Base-by-base conservation (phyloP, 2,888 invertebrate genomes). In the Tridacna gigas region DNA sequence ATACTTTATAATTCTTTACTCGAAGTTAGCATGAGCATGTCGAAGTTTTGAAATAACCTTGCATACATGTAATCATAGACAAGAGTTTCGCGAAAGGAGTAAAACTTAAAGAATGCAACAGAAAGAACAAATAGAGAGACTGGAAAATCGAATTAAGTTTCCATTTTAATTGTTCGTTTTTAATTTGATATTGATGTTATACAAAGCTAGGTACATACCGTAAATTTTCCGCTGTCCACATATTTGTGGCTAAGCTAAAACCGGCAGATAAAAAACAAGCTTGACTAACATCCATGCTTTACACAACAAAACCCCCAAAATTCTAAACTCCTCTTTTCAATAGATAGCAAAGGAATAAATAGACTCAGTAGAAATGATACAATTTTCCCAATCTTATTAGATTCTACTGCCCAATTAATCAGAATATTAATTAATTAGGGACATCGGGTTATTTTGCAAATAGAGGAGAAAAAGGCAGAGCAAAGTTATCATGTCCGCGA, bases 391-490 rank as follows among this genome's bases (percentile, higher is more conserved):
- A 71, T 75, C 61, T 63, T 75, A 75, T 75, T 75, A 75, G 75
- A 75, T 63, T 61, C 65, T 47, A 61, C 63, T 47, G 37, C 48
- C 47, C 47, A 75, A 75, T 75, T 75, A 75, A 75, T 75, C 75
- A 75, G 75, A 51, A 71, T 75, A 63, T 65, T 75, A 75, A 75
- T 75, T 75, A 75, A 75, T 75, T 75, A 75, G 75, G 74, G 75
- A 75, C 63, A 47, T 37, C 63, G 75, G 65, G 75, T 22, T 75
- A 75, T 75, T 75, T 75, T 75, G 75, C 75, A 75, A 75, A 75
- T 75, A 61, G 75, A 63, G 45, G 22, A 63, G 60, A 75, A 63
- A 75, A 75, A 47, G 71, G 65, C 47, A 63, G 75, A 45, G 63
- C 51, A 47, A 22, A 45, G 45, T 47, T 75, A 75, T 75, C 75